phyloP scores from a whole-genome alignment of 2,888 invertebrate genomes.

The Cancer borealis region DNA sequence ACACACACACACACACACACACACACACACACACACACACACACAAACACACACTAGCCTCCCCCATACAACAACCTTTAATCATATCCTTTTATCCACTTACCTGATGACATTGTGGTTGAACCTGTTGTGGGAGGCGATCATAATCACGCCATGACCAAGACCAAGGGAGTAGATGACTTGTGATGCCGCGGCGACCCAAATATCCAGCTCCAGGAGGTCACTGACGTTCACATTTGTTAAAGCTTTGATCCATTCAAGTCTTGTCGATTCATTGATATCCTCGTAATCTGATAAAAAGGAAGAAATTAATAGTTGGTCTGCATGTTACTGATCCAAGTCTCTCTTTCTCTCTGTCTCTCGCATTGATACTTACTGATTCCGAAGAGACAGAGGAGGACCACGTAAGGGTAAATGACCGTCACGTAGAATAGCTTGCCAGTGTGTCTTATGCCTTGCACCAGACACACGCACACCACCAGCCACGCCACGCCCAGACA shows the following conservation, averaged over 20 bases:
- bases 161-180: neutral
- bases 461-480: constrained; percentile 88
- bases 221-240: neutral
- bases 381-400: constrained; percentile 87
- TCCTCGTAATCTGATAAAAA: neutral
- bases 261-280: neutral
- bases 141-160: neutral
- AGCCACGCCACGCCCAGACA: constrained; percentile 89
- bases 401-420: constrained; percentile 88
- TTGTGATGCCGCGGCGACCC: neutral
- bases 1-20: too few species aligned
- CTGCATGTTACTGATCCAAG: neutral
- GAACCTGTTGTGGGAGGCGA: neutral
- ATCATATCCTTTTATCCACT: neutral
- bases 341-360: too few species aligned
- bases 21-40: too few species aligned
- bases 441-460: constrained; percentile 89
- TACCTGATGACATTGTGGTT: neutral
- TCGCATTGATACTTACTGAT: constrained; percentile 20
- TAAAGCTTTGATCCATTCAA: neutral
- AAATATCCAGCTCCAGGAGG: neutral
- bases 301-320: neutral
- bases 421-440: constrained; percentile 89
- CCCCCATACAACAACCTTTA: too few species aligned
- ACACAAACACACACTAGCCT: too few species aligned